Evolutionary conservation across 1,140 invertebrate species (phyloP).

Genomic region (Heliconius nattereri): DNA sequence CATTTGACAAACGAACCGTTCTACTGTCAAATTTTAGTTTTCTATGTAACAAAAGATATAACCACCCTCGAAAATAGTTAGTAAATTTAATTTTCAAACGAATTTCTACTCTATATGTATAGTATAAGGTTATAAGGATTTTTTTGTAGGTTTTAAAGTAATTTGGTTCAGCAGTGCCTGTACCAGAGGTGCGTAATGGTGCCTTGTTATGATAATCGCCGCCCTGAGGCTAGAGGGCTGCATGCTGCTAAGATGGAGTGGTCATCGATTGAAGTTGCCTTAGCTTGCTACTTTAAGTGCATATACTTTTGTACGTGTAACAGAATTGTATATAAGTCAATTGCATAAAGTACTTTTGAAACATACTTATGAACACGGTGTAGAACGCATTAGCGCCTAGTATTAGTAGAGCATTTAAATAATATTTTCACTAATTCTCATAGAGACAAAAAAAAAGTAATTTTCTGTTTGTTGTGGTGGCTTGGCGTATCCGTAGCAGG

Average conservation of each 20-base stretch:
- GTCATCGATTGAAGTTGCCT: constrained; percentile 52
- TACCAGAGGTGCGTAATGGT: constrained; percentile 70
- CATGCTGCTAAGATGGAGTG: constrained; percentile 58
- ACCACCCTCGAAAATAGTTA: constrained; percentile 39
- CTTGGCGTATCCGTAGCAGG: too few relatives aligned
- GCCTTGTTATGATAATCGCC: constrained; percentile 77
- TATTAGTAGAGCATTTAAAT: too few relatives aligned
- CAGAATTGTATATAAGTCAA: not conserved
- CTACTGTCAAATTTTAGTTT: constrained; percentile 77
- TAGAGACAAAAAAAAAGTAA: not conserved
- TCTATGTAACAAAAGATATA: constrained; percentile 65
- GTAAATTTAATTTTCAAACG: constrained; percentile 3
- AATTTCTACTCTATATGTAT: constrained; percentile 38
- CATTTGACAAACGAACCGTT: constrained; percentile 79
- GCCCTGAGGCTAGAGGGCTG: constrained; percentile 57
- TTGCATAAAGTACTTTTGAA: not conserved
- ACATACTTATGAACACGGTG: not conserved
- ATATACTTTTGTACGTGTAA: not conserved
- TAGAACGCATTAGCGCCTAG: too few relatives aligned
- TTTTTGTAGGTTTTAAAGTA: constrained; percentile 24
- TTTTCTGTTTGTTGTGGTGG: too few relatives aligned
- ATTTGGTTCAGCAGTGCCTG: constrained; percentile 42
- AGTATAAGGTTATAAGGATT: not conserved
- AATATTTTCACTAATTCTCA: too few relatives aligned
- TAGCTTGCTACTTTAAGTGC: not conserved